Conservation (phyloP, 2,113 vertebrate genomes). For the Paracanthobrama guichenoti region DNA sequence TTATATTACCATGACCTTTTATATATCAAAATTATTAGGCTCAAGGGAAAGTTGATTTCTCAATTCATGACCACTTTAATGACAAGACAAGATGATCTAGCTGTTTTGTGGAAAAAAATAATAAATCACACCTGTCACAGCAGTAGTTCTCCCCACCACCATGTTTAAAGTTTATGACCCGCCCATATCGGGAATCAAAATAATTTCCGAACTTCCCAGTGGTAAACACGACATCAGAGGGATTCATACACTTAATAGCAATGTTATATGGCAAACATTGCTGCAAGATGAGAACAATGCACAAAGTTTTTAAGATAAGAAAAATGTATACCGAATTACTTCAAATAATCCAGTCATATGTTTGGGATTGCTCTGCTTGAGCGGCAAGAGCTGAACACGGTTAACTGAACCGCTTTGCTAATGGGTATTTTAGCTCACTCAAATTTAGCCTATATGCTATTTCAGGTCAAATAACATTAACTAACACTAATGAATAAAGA, state of each 20-base stretch:
- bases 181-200: too few relatives aligned
- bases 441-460: neutral
- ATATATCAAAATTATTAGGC: too few relatives aligned
- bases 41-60: too few relatives aligned
- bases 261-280: neutral
- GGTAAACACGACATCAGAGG: too few relatives aligned
- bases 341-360: neutral
- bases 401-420: neutral
- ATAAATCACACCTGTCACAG: too few relatives aligned
- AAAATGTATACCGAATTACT: neutral
- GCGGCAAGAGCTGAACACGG: neutral
- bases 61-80: too few relatives aligned
- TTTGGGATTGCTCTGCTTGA: neutral
- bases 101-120: too few relatives aligned
- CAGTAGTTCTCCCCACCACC: too few relatives aligned
- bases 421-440: neutral
- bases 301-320: neutral
- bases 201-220: too few relatives aligned
- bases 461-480: neutral
- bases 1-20: too few relatives aligned
- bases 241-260: neutral
- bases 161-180: too few relatives aligned
- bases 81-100: too few relatives aligned
- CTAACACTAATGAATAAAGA: neutral
- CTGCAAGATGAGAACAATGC: neutral